phyloP scores from a whole-genome alignment of 2,888 invertebrate species.

The Theristus sp. region DNA sequence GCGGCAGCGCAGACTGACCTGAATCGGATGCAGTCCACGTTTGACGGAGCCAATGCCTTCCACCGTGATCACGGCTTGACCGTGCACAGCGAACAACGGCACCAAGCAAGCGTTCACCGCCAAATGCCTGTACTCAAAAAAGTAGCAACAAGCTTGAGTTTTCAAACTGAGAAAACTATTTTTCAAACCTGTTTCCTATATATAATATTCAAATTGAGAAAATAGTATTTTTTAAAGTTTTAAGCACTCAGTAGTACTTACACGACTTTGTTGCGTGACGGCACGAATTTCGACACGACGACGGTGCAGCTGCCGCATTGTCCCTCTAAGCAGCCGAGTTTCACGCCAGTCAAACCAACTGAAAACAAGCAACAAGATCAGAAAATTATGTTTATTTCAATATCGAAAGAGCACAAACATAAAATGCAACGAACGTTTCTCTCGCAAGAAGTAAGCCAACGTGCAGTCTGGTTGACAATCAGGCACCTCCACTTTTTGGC shows the following conservation, averaged over 20 bases:
- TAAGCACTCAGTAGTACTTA: too few relatives aligned
- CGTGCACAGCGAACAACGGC: conserved; percentile 67
- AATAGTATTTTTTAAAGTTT: neutral
- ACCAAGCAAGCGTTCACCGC: conserved; percentile 67
- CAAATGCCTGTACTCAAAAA: too few relatives aligned
- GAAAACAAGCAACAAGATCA: conserved; percentile 3
- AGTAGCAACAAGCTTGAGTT: too few relatives aligned
- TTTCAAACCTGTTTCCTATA: too few relatives aligned
- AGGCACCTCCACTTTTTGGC: conserved; percentile 33
- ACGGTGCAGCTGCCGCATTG: conserved; percentile 89
- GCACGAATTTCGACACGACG: conserved; percentile 42
- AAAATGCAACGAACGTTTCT: conserved; percentile 38
- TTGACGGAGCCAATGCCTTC: conserved; percentile 49
- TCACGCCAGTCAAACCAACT: conserved; percentile 66
- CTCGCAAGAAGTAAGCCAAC: conserved; percentile 57
- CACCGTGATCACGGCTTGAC: conserved; percentile 69
- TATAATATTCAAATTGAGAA: neutral
- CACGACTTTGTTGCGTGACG: too few relatives aligned
- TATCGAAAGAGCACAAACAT: neutral
- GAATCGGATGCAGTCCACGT: neutral
- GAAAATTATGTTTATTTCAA: neutral
- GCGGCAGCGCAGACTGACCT: too few relatives aligned
- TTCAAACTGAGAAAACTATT: too few relatives aligned
- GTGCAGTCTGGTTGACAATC: conserved; percentile 58
- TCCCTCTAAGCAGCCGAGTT: conserved; percentile 78